Conservation (phyloP, 2,888 invertebrate species). For the Cybosia mesomella region DNA sequence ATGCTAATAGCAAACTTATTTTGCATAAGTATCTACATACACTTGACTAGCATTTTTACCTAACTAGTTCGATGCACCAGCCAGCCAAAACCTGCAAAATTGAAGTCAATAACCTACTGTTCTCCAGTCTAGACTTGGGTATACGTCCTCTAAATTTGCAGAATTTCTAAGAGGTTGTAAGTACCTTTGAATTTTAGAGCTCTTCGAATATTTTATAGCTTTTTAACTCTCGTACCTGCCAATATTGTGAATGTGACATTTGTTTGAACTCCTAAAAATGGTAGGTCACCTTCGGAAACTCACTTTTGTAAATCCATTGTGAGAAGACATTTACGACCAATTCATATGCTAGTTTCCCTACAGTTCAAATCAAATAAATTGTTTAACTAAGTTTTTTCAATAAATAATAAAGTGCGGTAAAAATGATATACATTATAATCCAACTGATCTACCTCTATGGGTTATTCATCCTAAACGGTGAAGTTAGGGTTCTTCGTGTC, state of each 20-base stretch:
- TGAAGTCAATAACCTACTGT: slow-evolving; percentile 11
- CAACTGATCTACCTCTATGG: no score
- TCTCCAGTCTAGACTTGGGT: slow-evolving; percentile 12
- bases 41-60: background rate
- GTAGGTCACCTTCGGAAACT: background rate
- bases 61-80: slow-evolving; percentile 9
- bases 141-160: slow-evolving; percentile 1
- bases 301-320: background rate
- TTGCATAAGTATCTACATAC: background rate
- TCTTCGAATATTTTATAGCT: background rate
- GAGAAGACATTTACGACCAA: background rate
- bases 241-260: background rate
- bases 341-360: no score
- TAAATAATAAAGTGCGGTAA: no score
- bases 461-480: no score
- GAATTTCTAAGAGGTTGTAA: background rate
- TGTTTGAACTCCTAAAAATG: background rate
- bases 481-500: no score
- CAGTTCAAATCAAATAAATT: no score
- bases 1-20: background rate
- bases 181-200: slow-evolving; percentile 6
- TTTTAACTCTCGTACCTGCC: background rate
- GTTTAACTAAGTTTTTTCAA: no score
- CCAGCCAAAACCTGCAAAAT: background rate
- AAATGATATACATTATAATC: no score